Base-by-base conservation (phyloP, 2,113 vertebrate species). In the Prolemur simus region DNA sequence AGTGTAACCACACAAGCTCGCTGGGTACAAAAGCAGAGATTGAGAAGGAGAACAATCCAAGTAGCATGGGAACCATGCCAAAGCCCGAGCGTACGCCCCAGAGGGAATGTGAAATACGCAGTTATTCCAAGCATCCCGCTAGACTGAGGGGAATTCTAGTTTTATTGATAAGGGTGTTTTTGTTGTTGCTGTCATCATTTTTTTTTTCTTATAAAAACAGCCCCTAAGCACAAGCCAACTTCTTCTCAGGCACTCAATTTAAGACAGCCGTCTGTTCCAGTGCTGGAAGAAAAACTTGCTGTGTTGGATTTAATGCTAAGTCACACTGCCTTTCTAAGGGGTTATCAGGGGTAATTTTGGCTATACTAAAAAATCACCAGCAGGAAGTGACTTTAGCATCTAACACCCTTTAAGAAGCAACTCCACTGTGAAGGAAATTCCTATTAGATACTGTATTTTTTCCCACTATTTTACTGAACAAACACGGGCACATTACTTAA, bases 1-100 rank as follows among this genome's bases (percentile, higher is more conserved):
- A 25, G 49, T 58, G 8, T 21, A 49, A 66, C 21, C 12, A 10
- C 32, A 58, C 9, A 47, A 25, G 27, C 27, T 80, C 14, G 0
- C 29, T 27, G 6, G 13, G 37, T 8, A 29, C 68, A 20, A 74
- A 18, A 73, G 34, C 21, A 47, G 82, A 82, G 39, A 42, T 0
- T 21, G 29, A 56, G 34, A 54, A 87, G 32, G 4, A 49, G 45
- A 64, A n/a, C 8, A 12, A 47, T 8, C 27, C 8, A 73, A 64
- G 54, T 3, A 29, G 21, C 49, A 18, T 0, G 15, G 80, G 45
- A 60, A 17, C 29, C 54, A 5, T 3, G 23, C 21, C 87, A 77
- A 71, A 47, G 18, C 23, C 49, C 9, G 34, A 47, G 9, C 0
- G 2, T 27, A 20, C 0, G 0, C 21, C 64, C 63, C 39, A 1